Conservation (phyloP, 2,113 vertebrate genomes). For the Oncorhynchus kisutch region DNA sequence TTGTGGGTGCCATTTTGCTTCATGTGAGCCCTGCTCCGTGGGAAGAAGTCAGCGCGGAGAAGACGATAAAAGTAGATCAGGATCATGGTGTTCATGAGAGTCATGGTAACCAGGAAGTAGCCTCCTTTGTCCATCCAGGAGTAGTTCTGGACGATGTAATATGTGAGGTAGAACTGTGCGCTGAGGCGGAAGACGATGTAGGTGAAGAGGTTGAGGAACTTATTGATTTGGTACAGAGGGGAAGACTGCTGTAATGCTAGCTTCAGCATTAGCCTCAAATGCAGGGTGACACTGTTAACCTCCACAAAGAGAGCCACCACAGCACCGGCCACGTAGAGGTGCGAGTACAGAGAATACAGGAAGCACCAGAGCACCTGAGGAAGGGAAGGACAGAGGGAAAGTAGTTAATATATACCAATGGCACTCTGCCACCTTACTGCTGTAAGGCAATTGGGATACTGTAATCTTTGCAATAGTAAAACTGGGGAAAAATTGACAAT, state of each 20-base stretch:
- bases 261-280: constrained; percentile 88
- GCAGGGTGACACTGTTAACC: constrained; percentile 93
- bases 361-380: constrained; percentile 85
- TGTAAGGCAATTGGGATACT: too few relatives aligned
- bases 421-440: not conserved
- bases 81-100: constrained; percentile 89
- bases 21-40: constrained; percentile 26
- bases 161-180: constrained; percentile 88
- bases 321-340: constrained; percentile 81
- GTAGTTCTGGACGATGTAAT: constrained; percentile 79
- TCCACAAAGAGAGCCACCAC: constrained; percentile 89
- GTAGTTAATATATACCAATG: not conserved
- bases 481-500: too few relatives aligned
- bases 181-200: constrained; percentile 86
- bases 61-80: constrained; percentile 90
- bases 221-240: constrained; percentile 79
- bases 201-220: constrained; percentile 82
- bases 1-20: constrained; percentile 64
- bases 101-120: constrained; percentile 77
- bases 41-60: constrained; percentile 86
- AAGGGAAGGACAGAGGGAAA: not conserved
- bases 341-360: constrained; percentile 78
- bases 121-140: constrained; percentile 74
- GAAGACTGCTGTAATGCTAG: constrained; percentile 77
- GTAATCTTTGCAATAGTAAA: too few relatives aligned